Evolutionary conservation across 1,140 invertebrate species (phyloP), one percentile per base, ranked within the genome.

Genomic region (Rhopalosiphum padi): DNA sequence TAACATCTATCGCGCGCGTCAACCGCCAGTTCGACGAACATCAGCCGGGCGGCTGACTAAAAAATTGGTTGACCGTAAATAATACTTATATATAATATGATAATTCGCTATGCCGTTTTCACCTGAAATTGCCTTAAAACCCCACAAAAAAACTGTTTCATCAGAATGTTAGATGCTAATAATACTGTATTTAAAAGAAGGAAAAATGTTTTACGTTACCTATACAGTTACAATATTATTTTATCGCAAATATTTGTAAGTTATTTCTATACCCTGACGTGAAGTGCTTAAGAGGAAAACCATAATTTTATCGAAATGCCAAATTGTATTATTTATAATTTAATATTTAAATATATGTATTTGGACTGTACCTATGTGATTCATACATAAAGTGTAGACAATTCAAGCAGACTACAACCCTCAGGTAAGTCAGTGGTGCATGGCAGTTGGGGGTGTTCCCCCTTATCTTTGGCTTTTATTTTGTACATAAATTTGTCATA

Each of bases 21-120:
- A 83, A 48, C 86, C 11, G 2, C 43, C 15, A n/a, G n/a, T 35
- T 46, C 15, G 46, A 30, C 82, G 37, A 83, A 35, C 35, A 83
- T 35, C 37, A 35, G 21, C 82, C 37, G 35, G 22, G 82, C 21
- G 35, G 21, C 43, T 25, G 85, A 46, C 85, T 87, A 46, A 87
- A 87, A 87, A 87, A 87, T 87, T 46, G 43, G 85, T 87, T 30
- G 85, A 87, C 85, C 85, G 30, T 85, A 85, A 85, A 85, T 77
- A 77, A 77, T 77, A 77, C 60, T 77, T n/a, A 77, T 77, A 68
- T 60, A 60, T 60, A 60, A 30, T 25, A 60, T n/a, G 30, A 77
- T 77, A 60, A 77, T 77, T n/a, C 15, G 60, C n/a, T 77, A 11
- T 77, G 30, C 60, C 60, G 18, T 77, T n/a, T 77, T 77, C n/a